Evolutionary conservation across 2,113 vertebrate genomes (phyloP), one percentile per base, ranked within the genome.

Genomic region (Syrrhaptes paradoxus): DNA sequence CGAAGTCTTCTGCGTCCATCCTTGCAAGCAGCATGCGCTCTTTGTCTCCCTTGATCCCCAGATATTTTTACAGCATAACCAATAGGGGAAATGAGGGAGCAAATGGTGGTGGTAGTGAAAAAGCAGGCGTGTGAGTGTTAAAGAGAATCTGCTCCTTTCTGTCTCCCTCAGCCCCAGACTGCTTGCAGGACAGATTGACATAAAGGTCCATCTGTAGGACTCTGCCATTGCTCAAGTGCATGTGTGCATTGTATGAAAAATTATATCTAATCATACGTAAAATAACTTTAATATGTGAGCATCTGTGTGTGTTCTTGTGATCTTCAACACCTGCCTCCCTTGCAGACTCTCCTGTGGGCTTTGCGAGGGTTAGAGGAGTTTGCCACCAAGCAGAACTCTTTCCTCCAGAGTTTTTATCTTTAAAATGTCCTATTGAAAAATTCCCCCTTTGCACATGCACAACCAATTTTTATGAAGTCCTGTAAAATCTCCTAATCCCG

Each of bases 351-450:
- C 15, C 62, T 85, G 62, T 61, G 67, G 87, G 63, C 79, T 95
- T 96, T 92, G 62, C 36, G 59, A 57, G 45, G 45, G 52, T 79
- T 90, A 54, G 70, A 61, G 57, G 74, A 72, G 67, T 85, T 95
- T 95, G 52, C 58, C n/a, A 90, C 87, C 11, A 49, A 76, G 59
- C 22, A 91, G 28, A 90, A 58, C n/a, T 25, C 58, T 93, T 93
- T 89, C 31, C 48, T 94, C 41, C 67, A 54, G 58, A 85, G 58
- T 32, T 94, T 90, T 86, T 58, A 34, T 75, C 54, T 90, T 94
- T 82, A 59, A 90, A 89, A 46, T 52, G 36, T 87, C 76, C 34
- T 76, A 25, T 16, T 91, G 76, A 95, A 93, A 95, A 80, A 34
- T 34, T 77, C 51, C 12, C 24, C 32, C 8, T 89, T 68, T 72